Conservation (phyloP, 2,113 vertebrate genomes). For the Nipponia nippon region DNA sequence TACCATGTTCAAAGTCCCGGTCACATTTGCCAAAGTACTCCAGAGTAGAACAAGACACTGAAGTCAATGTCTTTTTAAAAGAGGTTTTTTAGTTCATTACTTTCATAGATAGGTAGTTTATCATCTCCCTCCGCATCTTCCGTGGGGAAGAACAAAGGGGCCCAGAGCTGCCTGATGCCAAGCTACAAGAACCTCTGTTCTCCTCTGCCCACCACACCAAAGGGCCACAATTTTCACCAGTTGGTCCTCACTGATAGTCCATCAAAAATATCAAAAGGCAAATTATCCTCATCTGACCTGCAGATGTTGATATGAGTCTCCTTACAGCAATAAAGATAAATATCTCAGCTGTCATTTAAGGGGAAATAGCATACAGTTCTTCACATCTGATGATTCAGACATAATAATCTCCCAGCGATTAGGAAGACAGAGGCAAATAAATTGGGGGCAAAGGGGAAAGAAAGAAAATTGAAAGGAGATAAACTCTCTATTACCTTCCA, state of each 20-base stretch:
- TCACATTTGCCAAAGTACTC: neutral
- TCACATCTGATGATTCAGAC: neutral
- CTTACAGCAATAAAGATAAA: neutral
- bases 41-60: neutral
- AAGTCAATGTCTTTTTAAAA: neutral
- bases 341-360: neutral
- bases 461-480: neutral
- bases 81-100: neutral
- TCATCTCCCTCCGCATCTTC: neutral
- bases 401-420: neutral
- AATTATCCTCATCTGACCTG: neutral
- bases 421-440: neutral
- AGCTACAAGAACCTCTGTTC: neutral
- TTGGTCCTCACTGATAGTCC: neutral
- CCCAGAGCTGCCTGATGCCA: neutral
- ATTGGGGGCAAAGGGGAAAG: neutral
- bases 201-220: neutral
- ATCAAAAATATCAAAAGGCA: neutral
- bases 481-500: neutral
- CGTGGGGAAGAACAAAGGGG: neutral
- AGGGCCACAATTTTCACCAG: neutral
- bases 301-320: neutral
- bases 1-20: neutral
- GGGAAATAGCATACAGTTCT: neutral
- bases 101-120: neutral